Evolutionary conservation across 2,113 vertebrate genomes (phyloP), one percentile per base, ranked within the genome.

Genomic region (Arizona elegans): DNA sequence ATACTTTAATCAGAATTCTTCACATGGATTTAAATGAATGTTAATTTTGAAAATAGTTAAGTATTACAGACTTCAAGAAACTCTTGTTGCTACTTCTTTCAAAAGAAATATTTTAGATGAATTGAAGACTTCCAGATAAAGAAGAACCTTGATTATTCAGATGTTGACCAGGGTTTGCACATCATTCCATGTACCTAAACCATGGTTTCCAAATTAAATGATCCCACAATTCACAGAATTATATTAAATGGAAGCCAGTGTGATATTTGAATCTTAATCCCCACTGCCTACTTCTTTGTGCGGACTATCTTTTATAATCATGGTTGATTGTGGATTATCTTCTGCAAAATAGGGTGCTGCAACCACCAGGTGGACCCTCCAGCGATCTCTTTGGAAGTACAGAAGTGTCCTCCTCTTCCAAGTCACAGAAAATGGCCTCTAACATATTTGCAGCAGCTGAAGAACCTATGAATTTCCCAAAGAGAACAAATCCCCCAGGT

Each of bases 401-500:
- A 54, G 98, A 99, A 17, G 96, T 96, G 26, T 21, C 96, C 17
- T 91, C 97, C 92, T 95, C 98, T 86, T 97, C 93, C 88, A 98
- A 97, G 93, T 97, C 97, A 62, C 97, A 99, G 95, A 98, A 98
- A 92, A 99, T 99, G 99, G 97, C 98, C 12, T 99, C 99, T 4
- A 98, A 97, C 87, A 98, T 99, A 94, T 99, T 99, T 93, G 97
- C 97, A 93, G 95, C 98, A 89, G 96, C 97, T 1, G 98, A 99
- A 94, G 98, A 98, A 95, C 91, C 98, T 54, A 98, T 98, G 89
- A 97, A 92, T 24, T n/a, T 96, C 93, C 97, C 98, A 26, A 99
- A 96, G 95, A 99, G 98, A 96, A 97, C 99, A 94, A 99, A 99
- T 90, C 99, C 99, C 93, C 99, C 99, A 98, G 99, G 99, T 99